These are phyloP conservation scores for Chironomus riparius DNA, from an alignment of 2,888 invertebrate species.

Conservation along the genomic window DNA sequence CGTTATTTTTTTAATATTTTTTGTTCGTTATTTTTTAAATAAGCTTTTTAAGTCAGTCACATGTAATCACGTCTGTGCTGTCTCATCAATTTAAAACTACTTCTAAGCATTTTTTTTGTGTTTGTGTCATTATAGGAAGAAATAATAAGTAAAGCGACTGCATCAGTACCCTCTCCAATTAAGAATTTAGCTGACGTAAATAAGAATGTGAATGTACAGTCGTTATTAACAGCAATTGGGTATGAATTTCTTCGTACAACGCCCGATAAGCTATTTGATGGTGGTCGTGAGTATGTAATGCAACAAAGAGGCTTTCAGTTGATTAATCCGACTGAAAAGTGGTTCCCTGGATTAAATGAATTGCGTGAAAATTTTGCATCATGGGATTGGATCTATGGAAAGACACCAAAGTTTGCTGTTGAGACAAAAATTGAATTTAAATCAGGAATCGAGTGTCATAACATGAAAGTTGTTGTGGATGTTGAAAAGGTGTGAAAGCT, in stretches of 20 bases:
- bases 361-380: slow-evolving; percentile 58
- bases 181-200: slow-evolving; percentile 73
- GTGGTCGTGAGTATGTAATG: slow-evolving; percentile 59
- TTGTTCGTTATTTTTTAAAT: no score
- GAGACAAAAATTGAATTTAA: slow-evolving; percentile 40
- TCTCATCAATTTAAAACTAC: no score
- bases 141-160: slow-evolving; percentile 77
- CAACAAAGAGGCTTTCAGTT: slow-evolving; percentile 76
- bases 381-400: slow-evolving; percentile 86
- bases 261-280: slow-evolving; percentile 45
- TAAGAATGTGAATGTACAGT: slow-evolving; percentile 58
- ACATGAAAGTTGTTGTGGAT: slow-evolving; percentile 50
- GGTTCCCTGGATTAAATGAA: slow-evolving; percentile 75
- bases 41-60: no score
- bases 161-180: slow-evolving; percentile 70
- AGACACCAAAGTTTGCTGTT: slow-evolving; percentile 75
- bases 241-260: slow-evolving; percentile 30
- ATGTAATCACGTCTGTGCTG: no score
- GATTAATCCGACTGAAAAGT: slow-evolving; percentile 76
- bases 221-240: slow-evolving; percentile 69
- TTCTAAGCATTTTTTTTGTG: slow-evolving; percentile 35
- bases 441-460: slow-evolving; percentile 46
- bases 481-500: slow-evolving; percentile 38
- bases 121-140: slow-evolving; percentile 49
- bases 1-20: no score